Evolutionary conservation across 2,113 vertebrate species (phyloP), one percentile per base, ranked within the genome.

Genomic region (Dicaeum eximium): DNA sequence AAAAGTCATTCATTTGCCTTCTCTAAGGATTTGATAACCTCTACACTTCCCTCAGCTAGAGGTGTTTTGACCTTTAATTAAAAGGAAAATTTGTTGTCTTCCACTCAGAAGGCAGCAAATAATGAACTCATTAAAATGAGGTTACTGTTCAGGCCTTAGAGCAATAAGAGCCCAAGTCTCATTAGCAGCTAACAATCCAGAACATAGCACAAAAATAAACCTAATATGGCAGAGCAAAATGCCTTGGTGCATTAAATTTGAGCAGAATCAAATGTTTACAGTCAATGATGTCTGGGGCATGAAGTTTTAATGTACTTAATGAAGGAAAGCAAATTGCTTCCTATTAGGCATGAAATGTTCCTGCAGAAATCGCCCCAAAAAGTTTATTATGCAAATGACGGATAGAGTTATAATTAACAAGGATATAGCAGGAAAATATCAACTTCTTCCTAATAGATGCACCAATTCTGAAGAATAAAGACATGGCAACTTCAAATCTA

Each of bases 81-180:
- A 98, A 98, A 97, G 97, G 96, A 98, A 98, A 98, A 98, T 98
- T 97, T 98, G 98, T 98, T 98, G 98, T 98, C 98, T 98, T 98
- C 98, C 98, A 98, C 98, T 98, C 98, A 98, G 98, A 98, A 98
- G 98, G 98, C 98, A 98, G 98, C 98, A 98, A 99, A 99, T 99
- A 99, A 99, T 98, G 99, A 99, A 99, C 98, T 99, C 98, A 99
- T 99, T 99, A 99, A 99, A 98, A 98, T 98, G 97, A 98, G 98
- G 98, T 98, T 98, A 98, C 97, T 96, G 98, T 98, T 98, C 97
- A 94, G 97, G 97, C 98, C 98, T 98, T 94, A 95, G 96, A 98
- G 98, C 98, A 97, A 82, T 97, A 95, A 97, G 97, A 97, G 97
- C 93, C 69, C 87, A 98, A 98, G 97, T 97, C 98, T 98, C 98